Evolutionary conservation across 2,888 invertebrate species (phyloP), one percentile per base, ranked within the genome.

Genomic region (Andrena fulva): DNA sequence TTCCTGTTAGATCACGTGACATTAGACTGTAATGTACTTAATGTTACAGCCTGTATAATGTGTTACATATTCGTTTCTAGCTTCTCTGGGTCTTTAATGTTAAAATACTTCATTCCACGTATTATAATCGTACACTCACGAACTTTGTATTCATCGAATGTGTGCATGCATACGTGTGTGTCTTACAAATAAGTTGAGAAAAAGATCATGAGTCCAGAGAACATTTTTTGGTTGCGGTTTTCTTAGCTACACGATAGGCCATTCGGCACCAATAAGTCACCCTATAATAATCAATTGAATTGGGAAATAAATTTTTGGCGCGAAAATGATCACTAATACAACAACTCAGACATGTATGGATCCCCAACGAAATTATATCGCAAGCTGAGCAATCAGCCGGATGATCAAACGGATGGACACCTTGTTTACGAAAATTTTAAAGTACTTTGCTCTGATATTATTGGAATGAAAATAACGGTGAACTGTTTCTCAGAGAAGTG

Each of bases 31-130:
- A 42, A 16, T 16, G 4, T 42, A 42, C 42, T 16, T 16, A 16
- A 42, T 42, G 16, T 16, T 42, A 42, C 42, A 16, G 4, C 42
- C 16, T 16, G 81, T 75, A 86, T 82, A 84, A 81, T 81, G 87
- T 85, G 82, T 79, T 80, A 84, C 82, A 89, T 75, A 77, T 69
- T 74, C 66, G 68, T 80, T 31, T 75, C 68, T 86, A 56, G 75
- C 42, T 73, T 77, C 33, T 74, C 29, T 60, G 69, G 82, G 60
- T 68, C 63, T 77, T 81, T 73, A 78, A 72, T 88, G 87, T 81
- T 86, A 90, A 90, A 90, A 90, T 89, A 90, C 80, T 76, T 85
- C 56, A 75, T 75, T 86, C 80, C 82, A 74, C 71, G 59, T 85
- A 75, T 75, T 63, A 48, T 60, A 60, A 3, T 42, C 27, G 33